Conservation (phyloP, 2,113 vertebrate species). For the Gobio gobio region DNA sequence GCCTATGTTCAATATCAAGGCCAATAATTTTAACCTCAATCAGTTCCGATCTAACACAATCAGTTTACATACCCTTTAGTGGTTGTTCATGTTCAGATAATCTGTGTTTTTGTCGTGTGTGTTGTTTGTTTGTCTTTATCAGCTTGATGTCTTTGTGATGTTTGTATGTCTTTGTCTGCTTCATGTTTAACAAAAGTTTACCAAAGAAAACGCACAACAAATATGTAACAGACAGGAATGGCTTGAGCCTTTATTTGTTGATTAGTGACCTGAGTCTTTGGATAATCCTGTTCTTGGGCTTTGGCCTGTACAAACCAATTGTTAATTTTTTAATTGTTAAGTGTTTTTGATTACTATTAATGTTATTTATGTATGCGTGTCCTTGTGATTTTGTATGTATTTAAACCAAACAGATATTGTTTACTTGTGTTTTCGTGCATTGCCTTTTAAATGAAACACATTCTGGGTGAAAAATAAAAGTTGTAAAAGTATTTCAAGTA, state of each 20-base stretch:
- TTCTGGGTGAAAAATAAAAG: neutral
- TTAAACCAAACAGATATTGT: constrained; percentile 7
- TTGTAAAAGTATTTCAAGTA: neutral
- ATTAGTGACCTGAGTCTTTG: neutral
- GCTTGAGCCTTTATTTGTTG: neutral
- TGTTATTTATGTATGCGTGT: too few relatives aligned
- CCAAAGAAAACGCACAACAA: neutral
- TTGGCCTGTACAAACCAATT: too few relatives aligned
- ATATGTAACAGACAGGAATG: neutral
- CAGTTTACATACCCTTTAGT: neutral
- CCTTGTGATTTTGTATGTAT: neutral
- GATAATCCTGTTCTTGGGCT: too few relatives aligned
- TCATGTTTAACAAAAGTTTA: too few relatives aligned
- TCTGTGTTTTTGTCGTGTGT: neutral
- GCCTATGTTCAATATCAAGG: neutral
- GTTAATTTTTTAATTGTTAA: too few relatives aligned
- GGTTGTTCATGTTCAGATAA: neutral
- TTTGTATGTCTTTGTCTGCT: neutral
- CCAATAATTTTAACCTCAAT: neutral
- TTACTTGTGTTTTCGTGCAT: neutral
- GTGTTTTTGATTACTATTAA: too few relatives aligned
- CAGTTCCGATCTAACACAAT: neutral
- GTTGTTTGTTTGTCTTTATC: neutral
- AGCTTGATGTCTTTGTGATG: constrained; percentile 1
- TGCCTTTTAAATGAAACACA: neutral